phyloP scores from a whole-genome alignment of 2,797 vertebrate genomes.

The Antrozous pallidus region DNA sequence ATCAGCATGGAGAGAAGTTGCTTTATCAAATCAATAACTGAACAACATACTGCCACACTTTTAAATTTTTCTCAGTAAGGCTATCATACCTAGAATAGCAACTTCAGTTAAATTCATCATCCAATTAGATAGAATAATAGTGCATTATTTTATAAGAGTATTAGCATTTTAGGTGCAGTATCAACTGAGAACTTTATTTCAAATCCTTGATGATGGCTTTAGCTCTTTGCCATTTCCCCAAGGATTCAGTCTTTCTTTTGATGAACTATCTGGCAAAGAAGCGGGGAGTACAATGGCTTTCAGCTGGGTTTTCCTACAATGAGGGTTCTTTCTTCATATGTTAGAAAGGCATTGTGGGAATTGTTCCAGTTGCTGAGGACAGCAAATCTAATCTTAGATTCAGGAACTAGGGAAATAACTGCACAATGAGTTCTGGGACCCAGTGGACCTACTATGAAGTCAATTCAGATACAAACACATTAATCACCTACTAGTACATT shows the following conservation, averaged over 20 bases:
- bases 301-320: background rate
- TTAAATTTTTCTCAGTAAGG: background rate
- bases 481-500: conserved; percentile 14
- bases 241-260: background rate
- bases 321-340: background rate
- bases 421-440: conserved; percentile 34
- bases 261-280: conserved; percentile 4
- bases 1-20: background rate
- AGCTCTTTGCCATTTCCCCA: background rate
- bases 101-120: background rate
- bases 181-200: background rate
- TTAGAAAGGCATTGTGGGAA: background rate
- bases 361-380: conserved; percentile 12
- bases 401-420: conserved; percentile 51
- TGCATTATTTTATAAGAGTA: background rate
- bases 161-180: background rate
- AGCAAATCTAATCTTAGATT: conserved; percentile 44
- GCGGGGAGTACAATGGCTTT: background rate
- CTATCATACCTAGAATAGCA: background rate
- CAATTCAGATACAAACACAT: conserved; percentile 56
- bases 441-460: conserved; percentile 25
- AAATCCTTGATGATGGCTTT: background rate
- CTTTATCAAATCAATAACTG: background rate
- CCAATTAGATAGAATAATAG: background rate
- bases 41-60: background rate